Evolutionary conservation across 2,113 vertebrate genomes (phyloP), one percentile per base, ranked within the genome.

Genomic region (Tautogolabrus adspersus): DNA sequence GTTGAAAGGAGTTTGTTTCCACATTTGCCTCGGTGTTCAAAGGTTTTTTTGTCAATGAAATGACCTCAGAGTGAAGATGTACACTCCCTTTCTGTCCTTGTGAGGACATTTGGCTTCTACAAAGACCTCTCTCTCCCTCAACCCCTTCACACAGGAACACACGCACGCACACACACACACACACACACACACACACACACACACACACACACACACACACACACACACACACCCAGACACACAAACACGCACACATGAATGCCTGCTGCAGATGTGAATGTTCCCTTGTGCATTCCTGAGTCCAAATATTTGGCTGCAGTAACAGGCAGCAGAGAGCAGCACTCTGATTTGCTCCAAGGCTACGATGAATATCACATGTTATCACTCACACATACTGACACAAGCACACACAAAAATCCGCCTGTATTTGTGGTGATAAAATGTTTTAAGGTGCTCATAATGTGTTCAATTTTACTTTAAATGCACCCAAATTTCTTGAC

Each of bases 341-440:
- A 26, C 79, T 84, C 79, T 83, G 79, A 86, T 83, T 85, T 52
- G 47, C 83, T 89, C 75, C 81, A 66, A 65, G 83, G 72, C 80
- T 66, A 34, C 63, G 76, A 90, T 91, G 86, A 78, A 87, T 86
- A 88, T 88, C 88, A 85, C 86, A 82, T 89, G 88, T 85, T 90
- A 75, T 85, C 68, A 66, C 15, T 34, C 70, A 46, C 67, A 57
- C 49, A 51, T 23, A 22, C 9, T 42, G 22, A 10, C 64, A 66
- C 66, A 63, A 38, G 42, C 37, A 76, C 58, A 37, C 10, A 37
- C 42, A 62, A 2, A 13, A 65, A 67, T 67, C 42, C 26, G 18
- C 12, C 65, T 51, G 56, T 13, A 34, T 5, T 81, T 51, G 55
- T 55, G 42, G 74, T 73, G 60, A 58, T 64, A 73, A 55, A 85